Evolutionary conservation across 2,797 vertebrate genomes (phyloP), one percentile per base, ranked within the genome.

Genomic region (Vireo griseus): DNA sequence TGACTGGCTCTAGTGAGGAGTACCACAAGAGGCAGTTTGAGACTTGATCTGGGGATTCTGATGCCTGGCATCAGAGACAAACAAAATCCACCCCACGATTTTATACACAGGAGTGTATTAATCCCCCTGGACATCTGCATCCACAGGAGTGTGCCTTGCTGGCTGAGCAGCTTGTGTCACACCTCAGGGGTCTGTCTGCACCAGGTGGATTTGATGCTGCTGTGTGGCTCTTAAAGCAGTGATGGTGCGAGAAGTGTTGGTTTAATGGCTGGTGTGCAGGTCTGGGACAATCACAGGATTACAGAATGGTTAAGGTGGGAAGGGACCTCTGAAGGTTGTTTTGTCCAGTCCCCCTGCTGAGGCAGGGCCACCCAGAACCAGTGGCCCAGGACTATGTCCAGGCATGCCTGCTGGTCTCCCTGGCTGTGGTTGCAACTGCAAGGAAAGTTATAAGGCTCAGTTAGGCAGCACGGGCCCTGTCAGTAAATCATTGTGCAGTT

Each of bases 401-500:
- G 37, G 17, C n/a, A 31, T 35, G 45, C 48, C n/a, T 71, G 37
- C 24, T 3, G 4, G 18, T 65, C 31, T 90, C 75, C 40, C 31
- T 47, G 71, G 31, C 52, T 73, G 21, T 62, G 67, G 54, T 15
- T 51, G 63, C 59, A 89, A 86, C 72, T 4, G 1, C 62, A 65
- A 50, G 52, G 48, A 37, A 92, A 81, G 96, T 96, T 95, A 86
- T n/a, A 96, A 96, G 97, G 97, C 97, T 97, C 95, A 80, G 95
- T 96, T 96, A 94, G 92, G 88, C 94, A 94, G 92, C 94, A 91
- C 89, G 96, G 97, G 96, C 93, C 96, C 95, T 97, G 97, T 98
- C 98, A 98, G 98, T 99, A 99, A 99, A 99, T 99, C 98, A 99
- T 98, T 97, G 96, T 97, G 97, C 98, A 98, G 98, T 98, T 98